Conservation (phyloP, 2,888 invertebrate species). For the Alloplasta piceator region DNA sequence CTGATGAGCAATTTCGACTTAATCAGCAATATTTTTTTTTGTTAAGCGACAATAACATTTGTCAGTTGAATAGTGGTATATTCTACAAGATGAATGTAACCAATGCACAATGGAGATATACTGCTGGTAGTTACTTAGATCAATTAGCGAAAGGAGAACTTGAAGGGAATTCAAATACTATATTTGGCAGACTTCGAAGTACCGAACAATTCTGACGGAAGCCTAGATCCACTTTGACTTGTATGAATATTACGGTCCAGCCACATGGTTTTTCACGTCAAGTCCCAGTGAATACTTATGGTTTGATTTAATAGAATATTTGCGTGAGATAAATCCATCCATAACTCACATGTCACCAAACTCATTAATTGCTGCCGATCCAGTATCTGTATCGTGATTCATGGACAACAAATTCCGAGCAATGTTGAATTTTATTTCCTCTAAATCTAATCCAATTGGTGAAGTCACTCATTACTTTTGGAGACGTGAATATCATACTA, state of each 20-base stretch:
- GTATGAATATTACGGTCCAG: conserved; percentile 62
- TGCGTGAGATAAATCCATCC: conserved; percentile 70
- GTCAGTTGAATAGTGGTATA: too few species aligned
- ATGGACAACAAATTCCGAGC: too few species aligned
- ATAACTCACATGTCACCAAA: background rate
- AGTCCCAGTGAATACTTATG: conserved; percentile 71
- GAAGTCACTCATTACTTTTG: too few species aligned
- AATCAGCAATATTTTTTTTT: conserved; percentile 69
- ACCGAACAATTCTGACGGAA: conserved; percentile 45
- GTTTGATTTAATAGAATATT: conserved; percentile 72
- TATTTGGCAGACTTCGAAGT: too few species aligned
- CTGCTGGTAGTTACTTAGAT: conserved; percentile 29
- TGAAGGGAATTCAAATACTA: conserved; percentile 32
- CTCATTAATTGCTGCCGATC: too few species aligned
- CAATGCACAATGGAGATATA: conserved; percentile 57
- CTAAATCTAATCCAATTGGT: too few species aligned
- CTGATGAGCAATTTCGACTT: conserved; percentile 63
- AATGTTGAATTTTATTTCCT: too few species aligned
- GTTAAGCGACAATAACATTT: conserved; percentile 64
- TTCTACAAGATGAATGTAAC: conserved; percentile 60
- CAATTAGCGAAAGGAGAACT: conserved; percentile 27
- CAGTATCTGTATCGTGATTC: too few species aligned
- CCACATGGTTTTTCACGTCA: background rate
- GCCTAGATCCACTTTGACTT: conserved; percentile 65
- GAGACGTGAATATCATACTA: conserved; percentile 67